phyloP scores from a whole-genome alignment of 2,888 invertebrate genomes.

The Mimas tiliae region DNA sequence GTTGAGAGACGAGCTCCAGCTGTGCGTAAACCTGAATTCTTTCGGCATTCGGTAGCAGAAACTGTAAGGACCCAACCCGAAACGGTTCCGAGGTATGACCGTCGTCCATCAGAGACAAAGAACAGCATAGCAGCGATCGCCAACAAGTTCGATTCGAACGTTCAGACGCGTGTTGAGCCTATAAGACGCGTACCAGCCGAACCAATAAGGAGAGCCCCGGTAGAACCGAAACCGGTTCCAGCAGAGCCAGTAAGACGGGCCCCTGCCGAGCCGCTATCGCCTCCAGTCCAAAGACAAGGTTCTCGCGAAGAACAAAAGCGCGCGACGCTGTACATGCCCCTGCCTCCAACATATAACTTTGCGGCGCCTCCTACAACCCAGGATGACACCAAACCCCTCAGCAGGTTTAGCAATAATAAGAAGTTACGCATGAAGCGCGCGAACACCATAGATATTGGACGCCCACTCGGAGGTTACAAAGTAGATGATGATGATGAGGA shows the following conservation, averaged over 20 bases:
- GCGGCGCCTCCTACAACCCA: constrained; percentile 64
- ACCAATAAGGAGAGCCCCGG: constrained; percentile 59
- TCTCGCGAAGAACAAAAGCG: constrained; percentile 57
- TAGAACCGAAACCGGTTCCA: constrained; percentile 57
- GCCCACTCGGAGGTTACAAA: constrained; percentile 85
- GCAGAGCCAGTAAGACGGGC: constrained; percentile 43
- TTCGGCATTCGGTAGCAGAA: constrained; percentile 73
- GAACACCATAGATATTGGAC: constrained; percentile 95
- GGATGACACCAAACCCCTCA: constrained; percentile 67
- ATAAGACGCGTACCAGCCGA: constrained; percentile 34
- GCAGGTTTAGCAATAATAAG: constrained; percentile 84
- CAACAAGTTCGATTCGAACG: constrained; percentile 68
- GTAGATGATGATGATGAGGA: constrained; percentile 78
- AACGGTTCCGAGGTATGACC: constrained; percentile 48
- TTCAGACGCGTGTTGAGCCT: constrained; percentile 50
- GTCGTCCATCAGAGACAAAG: constrained; percentile 63
- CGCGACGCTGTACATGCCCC: constrained; percentile 64
- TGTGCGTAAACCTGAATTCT: constrained; percentile 65
- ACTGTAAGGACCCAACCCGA: constrained; percentile 42
- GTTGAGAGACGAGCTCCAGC: constrained; percentile 62
- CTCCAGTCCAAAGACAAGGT: constrained; percentile 44
- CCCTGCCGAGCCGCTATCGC: constrained; percentile 30
- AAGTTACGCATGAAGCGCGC: constrained; percentile 93
- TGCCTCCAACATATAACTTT: constrained; percentile 76
- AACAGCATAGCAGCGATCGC: constrained; percentile 74